Evolutionary conservation across 2,797 vertebrate genomes (phyloP).

Genomic region (Leptoclinus maculatus): DNA sequence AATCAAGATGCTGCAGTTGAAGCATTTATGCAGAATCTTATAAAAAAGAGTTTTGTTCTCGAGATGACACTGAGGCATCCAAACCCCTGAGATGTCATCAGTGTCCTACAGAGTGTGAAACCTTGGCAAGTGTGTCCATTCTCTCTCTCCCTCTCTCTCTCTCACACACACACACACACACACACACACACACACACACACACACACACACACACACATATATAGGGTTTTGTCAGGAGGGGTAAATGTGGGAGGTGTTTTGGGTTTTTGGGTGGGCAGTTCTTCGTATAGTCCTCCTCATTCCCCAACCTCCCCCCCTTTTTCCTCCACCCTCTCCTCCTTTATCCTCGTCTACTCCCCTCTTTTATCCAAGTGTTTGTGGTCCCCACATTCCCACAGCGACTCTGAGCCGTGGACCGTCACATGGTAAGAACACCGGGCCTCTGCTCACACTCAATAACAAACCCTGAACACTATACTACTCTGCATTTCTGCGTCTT

Average conservation of each 20-base stretch:
- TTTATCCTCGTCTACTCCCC: slow-evolving; percentile 55
- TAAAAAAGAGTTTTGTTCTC: slow-evolving; percentile 8
- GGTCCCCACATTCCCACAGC: slow-evolving; percentile 67
- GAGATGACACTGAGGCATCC: slow-evolving; percentile 12
- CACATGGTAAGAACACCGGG: slow-evolving; percentile 76
- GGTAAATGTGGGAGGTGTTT: slow-evolving; percentile 50
- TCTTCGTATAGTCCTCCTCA: slow-evolving; percentile 26
- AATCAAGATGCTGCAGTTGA: not conserved
- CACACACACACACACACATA: slow-evolving; percentile 9
- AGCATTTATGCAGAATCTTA: not conserved
- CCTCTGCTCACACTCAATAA: slow-evolving; percentile 26
- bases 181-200: slow-evolving; percentile 22
- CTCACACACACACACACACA: slow-evolving; percentile 1
- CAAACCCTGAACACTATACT: not conserved
- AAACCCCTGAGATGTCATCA: slow-evolving; percentile 21
- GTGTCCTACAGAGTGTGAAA: not conserved
- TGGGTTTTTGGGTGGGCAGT: slow-evolving; percentile 40
- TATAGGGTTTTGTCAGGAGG: slow-evolving; percentile 12
- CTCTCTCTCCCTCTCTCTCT: slow-evolving; percentile 3
- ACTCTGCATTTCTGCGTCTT: not conserved
- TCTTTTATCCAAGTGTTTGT: slow-evolving; percentile 60
- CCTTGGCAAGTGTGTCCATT: slow-evolving; percentile 46
- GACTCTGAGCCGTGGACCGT: slow-evolving; percentile 52
- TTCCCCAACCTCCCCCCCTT: not conserved
- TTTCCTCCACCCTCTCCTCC: slow-evolving; percentile 37